phyloP scores from a whole-genome alignment of 1,140 invertebrate species.

The Harpegnathos saltator region DNA sequence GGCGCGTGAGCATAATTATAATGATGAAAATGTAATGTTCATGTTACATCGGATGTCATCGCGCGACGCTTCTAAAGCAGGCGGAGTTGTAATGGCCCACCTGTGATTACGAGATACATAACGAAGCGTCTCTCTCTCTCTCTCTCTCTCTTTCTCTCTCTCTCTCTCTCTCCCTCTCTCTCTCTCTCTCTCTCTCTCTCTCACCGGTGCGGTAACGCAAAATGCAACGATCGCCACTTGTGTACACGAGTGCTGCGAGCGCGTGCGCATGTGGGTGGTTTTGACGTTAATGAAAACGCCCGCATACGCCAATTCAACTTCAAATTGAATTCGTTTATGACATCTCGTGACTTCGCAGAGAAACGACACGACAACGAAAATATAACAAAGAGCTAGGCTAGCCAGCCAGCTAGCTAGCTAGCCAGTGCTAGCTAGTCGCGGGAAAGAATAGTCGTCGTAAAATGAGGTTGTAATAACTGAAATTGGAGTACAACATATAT shows the following conservation, averaged over 20 bases:
- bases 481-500: conserved; percentile 10
- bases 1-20: not conserved
- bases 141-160: too few relatives aligned
- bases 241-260: not conserved
- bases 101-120: conserved; percentile 50
- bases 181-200: too few relatives aligned
- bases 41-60: conserved; percentile 17
- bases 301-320: conserved; percentile 56
- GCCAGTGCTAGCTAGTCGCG: too few relatives aligned
- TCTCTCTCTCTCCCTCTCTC: not conserved
- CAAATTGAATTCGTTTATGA: conserved; percentile 62
- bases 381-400: conserved; percentile 45
- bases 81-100: conserved; percentile 28
- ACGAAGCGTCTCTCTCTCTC: conserved; percentile 34
- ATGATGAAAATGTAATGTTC: conserved; percentile 28
- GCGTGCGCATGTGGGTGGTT: conserved; percentile 26
- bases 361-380: conserved; percentile 41
- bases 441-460: not conserved
- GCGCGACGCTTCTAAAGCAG: conserved; percentile 20
- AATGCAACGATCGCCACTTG: conserved; percentile 55
- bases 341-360: conserved; percentile 48
- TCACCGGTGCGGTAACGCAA: conserved; percentile 31
- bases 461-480: conserved; percentile 48
- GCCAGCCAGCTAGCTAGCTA: conserved; percentile 23
- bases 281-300: conserved; percentile 60